Evolutionary conservation across 2,113 vertebrate genomes (phyloP).

Genomic region (Prunella fulvescens): DNA sequence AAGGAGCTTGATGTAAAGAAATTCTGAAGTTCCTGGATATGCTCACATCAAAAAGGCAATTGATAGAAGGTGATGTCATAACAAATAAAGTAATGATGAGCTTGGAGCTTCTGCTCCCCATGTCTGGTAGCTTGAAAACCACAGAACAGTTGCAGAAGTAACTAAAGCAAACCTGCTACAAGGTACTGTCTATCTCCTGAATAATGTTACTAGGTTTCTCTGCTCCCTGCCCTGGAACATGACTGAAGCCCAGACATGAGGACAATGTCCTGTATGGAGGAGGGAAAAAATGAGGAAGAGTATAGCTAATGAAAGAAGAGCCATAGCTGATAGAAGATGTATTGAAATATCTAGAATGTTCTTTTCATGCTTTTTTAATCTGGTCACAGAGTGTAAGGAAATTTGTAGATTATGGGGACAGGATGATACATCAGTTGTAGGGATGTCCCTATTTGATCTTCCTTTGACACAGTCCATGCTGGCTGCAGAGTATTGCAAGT

Average conservation of each 20-base stretch:
- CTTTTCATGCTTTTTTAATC: not conserved
- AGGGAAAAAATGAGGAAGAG: not conserved
- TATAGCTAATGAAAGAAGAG: not conserved
- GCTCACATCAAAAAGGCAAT: not conserved
- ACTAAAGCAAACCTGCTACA: not conserved
- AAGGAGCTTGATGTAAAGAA: not conserved
- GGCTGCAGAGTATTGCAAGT: not conserved
- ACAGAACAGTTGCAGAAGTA: not conserved
- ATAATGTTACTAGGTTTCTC: not conserved
- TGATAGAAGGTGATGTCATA: not conserved
- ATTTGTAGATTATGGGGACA: not conserved
- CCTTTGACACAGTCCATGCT: not conserved
- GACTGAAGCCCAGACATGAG: not conserved
- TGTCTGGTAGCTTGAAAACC: not conserved
- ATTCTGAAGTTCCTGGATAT: not conserved
- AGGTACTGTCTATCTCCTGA: not conserved
- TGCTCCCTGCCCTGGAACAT: fast-evolving
- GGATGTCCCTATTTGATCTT: not conserved
- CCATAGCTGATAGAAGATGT: not conserved
- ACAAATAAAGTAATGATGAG: not conserved
- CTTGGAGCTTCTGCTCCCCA: not conserved
- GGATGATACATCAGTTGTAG: not conserved
- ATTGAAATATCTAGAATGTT: not conserved
- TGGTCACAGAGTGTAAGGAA: not conserved
- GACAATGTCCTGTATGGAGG: not conserved